Percentiles rank a stretch among this genome's conserved stretches.
phyloP scores from a whole-genome alignment of 2,888 invertebrate species.

The Melanargia galathea region DNA sequence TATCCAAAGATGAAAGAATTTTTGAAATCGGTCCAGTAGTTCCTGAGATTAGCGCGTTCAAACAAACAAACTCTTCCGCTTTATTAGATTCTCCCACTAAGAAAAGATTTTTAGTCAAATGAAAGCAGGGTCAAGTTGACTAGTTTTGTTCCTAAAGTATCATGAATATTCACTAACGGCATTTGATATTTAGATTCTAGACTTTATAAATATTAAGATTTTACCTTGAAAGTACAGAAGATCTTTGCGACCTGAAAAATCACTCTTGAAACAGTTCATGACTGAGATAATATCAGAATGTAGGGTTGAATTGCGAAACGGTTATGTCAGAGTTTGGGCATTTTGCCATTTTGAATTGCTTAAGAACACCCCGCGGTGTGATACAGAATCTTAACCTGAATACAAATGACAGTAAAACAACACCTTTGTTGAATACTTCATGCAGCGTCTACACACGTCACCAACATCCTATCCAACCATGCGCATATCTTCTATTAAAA shows the following conservation, averaged over 20 bases:
- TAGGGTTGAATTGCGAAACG: conserved; percentile 39
- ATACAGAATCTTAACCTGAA: conserved; percentile 63
- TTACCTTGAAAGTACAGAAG: conserved; percentile 7
- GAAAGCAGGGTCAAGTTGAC: no score
- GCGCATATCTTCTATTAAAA: neutral
- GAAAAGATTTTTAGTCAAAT: no score
- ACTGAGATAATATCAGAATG: conserved; percentile 39
- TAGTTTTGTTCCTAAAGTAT: no score
- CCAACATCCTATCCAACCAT: neutral
- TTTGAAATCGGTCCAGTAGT: no score
- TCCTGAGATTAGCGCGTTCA: no score
- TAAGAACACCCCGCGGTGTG: conserved; percentile 50
- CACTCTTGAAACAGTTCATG: conserved; percentile 1
- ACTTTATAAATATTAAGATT: conserved; percentile 1
- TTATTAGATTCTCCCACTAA: no score
- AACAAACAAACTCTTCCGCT: no score
- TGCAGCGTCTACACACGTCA: conserved; percentile 41
- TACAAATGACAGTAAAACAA: conserved; percentile 59
- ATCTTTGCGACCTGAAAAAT: conserved; percentile 1
- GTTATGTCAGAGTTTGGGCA: conserved; percentile 48
- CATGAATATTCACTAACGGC: neutral
- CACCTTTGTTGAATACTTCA: conserved; percentile 64
- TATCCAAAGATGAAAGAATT: no score
- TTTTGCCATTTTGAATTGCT: conserved; percentile 53
- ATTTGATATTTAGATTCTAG: conserved; percentile 8